Evolutionary conservation across 2,113 vertebrate species (phyloP).

Genomic region (Tetraodon nigroviridis): DNA sequence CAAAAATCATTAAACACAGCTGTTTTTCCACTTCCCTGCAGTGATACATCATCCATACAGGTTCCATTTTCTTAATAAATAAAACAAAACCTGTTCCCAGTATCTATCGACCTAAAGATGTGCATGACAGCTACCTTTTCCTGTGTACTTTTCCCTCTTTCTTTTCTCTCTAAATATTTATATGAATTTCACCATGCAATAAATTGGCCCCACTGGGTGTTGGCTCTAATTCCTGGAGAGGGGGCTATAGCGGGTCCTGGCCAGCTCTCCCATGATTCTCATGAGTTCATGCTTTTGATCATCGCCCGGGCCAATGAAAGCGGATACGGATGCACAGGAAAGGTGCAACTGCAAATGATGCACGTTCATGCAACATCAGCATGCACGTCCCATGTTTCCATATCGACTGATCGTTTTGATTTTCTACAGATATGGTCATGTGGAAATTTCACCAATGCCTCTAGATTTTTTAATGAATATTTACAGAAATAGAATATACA

Average conservation of each 20-base stretch:
- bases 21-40: neutral
- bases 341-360: conserved; percentile 29
- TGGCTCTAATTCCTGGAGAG: conserved; percentile 62
- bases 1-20: neutral
- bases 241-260: conserved; percentile 40
- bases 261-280: conserved; percentile 49
- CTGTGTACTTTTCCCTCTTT: conserved; percentile 9
- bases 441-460: neutral
- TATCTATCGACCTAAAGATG: conserved; percentile 40
- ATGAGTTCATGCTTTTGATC: conserved; percentile 63
- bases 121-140: conserved; percentile 20
- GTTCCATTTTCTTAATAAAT: conserved; percentile 8
- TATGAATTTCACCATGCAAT: conserved; percentile 68
- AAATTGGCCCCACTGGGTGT: conserved; percentile 76
- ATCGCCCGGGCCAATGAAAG: conserved; percentile 59
- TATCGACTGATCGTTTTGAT: neutral
- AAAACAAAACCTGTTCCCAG: neutral
- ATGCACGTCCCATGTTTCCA: conserved; percentile 21
- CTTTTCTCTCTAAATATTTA: conserved; percentile 50
- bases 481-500: neutral
- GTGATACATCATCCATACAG: neutral
- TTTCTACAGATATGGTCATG: neutral
- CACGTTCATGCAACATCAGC: conserved; percentile 6
- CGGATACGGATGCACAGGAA: conserved; percentile 42
- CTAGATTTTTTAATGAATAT: too few relatives aligned